Evolutionary conservation across 1,140 invertebrate genomes (phyloP).

Genomic region (Globodera rostochiensis): DNA sequence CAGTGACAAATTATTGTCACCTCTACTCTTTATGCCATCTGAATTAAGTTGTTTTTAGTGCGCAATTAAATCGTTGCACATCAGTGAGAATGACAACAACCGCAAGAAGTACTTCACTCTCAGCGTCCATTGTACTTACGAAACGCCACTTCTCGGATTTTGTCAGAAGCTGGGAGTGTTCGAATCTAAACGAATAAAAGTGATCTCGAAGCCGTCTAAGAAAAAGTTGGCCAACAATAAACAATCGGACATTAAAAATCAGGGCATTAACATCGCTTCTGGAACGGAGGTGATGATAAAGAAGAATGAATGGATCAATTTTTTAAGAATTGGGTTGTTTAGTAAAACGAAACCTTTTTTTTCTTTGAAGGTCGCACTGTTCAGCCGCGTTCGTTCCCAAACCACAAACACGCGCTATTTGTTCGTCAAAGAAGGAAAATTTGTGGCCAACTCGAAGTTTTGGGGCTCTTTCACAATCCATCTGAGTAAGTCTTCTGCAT

Average conservation of each 20-base stretch:
- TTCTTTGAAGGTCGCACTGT: constrained; percentile 79
- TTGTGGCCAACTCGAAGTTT: constrained; percentile 96
- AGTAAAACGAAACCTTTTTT: neutral
- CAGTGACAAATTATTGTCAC: neutral
- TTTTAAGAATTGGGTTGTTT: neutral
- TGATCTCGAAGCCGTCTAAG: constrained; percentile 99
- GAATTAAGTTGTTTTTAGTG: constrained; percentile 74
- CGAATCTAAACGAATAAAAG: constrained; percentile 97
- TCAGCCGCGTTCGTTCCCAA: constrained; percentile 94
- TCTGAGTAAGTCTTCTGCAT: constrained; percentile 67
- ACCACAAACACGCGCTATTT: constrained; percentile 97
- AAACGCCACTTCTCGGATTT: constrained; percentile 70
- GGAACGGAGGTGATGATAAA: constrained; percentile 73
- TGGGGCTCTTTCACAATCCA: constrained; percentile 99
- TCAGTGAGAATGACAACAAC: constrained; percentile 88
- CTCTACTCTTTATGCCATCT: too few relatives aligned
- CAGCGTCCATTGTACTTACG: constrained; percentile 98
- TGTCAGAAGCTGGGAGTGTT: constrained; percentile 97
- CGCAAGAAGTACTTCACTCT: constrained; percentile 99
- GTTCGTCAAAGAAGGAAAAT: constrained; percentile 98
- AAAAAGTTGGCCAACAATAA: constrained; percentile 87
- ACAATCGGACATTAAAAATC: constrained; percentile 77
- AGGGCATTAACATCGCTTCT: constrained; percentile 86
- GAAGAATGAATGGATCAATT: too few relatives aligned
- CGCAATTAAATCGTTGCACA: constrained; percentile 98